phyloP scores from a whole-genome alignment of 2,113 vertebrate genomes.

The Thalassoma bifasciatum region DNA sequence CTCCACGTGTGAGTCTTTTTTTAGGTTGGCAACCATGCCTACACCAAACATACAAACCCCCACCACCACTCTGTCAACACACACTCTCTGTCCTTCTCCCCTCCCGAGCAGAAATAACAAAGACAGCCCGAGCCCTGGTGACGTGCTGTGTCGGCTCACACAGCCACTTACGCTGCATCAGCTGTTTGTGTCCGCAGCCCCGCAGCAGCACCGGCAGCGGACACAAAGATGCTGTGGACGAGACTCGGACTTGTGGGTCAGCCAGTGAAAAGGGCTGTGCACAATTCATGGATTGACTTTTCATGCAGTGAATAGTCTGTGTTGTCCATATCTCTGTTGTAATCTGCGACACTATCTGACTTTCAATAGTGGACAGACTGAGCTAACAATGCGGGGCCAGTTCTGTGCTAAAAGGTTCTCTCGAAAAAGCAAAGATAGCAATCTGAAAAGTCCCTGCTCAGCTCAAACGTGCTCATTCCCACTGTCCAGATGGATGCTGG shows the following conservation, averaged over 20 bases:
- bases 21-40: conserved; percentile 32
- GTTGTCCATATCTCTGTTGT: conserved; percentile 37
- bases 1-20: conserved; percentile 22
- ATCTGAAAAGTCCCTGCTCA: background rate
- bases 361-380: conserved; percentile 2
- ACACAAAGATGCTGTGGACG: conserved; percentile 28
- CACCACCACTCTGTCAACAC: background rate
- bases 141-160: conserved; percentile 26
- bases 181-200: conserved; percentile 58
- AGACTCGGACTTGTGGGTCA: conserved; percentile 31
- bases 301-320: conserved; percentile 23
- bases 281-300: conserved; percentile 49
- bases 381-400: conserved; percentile 1
- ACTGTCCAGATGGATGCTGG: background rate
- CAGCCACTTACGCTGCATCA: conserved; percentile 65
- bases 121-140: conserved; percentile 51
- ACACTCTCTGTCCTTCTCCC: conserved; percentile 9
- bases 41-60: conserved; percentile 31
- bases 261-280: conserved; percentile 18
- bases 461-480: background rate
- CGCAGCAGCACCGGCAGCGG: conserved; percentile 32
- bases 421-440: background rate
- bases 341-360: conserved; percentile 42
- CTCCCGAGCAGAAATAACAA: conserved; percentile 64
- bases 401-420: conserved; percentile 3